Evolutionary conservation across 2,888 invertebrate genomes (phyloP).

Genomic region (Opisthograptis luteolata): DNA sequence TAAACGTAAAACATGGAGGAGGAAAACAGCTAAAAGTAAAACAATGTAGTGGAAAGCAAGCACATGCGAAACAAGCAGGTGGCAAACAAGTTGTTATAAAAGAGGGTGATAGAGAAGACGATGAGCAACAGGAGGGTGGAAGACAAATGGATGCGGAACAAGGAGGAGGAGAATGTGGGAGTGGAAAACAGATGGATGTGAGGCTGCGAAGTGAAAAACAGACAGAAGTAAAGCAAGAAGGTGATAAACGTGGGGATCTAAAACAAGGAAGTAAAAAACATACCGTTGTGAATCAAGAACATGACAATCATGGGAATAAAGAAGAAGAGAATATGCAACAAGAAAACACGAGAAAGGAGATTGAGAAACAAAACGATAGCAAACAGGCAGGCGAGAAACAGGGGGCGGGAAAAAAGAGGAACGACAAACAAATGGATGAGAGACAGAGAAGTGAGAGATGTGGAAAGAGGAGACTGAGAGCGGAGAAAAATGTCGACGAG

Average conservation of each 20-base stretch:
- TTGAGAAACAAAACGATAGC: neutral
- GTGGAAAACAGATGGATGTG: neutral
- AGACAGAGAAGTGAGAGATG: constrained; percentile 7
- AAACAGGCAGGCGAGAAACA: neutral
- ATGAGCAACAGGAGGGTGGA: neutral
- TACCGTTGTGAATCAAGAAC: neutral
- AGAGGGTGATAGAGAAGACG: neutral
- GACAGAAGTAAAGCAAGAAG: neutral
- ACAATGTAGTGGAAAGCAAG: neutral
- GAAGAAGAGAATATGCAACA: neutral
- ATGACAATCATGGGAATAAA: neutral
- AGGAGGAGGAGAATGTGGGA: neutral
- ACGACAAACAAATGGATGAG: constrained; percentile 5
- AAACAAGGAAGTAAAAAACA: neutral
- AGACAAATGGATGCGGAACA: neutral
- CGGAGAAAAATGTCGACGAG: constrained; percentile 9
- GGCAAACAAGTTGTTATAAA: neutral
- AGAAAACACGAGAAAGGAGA: neutral
- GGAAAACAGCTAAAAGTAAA: neutral
- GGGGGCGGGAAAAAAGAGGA: constrained; percentile 2
- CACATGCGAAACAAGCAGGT: neutral
- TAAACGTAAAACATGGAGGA: neutral
- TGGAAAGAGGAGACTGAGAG: constrained; percentile 3
- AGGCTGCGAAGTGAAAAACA: neutral
- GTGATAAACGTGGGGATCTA: neutral